These are phyloP conservation scores for Pilophorus perplexus DNA, from an alignment of 2,888 invertebrate species.

Conservation along the genomic window DNA sequence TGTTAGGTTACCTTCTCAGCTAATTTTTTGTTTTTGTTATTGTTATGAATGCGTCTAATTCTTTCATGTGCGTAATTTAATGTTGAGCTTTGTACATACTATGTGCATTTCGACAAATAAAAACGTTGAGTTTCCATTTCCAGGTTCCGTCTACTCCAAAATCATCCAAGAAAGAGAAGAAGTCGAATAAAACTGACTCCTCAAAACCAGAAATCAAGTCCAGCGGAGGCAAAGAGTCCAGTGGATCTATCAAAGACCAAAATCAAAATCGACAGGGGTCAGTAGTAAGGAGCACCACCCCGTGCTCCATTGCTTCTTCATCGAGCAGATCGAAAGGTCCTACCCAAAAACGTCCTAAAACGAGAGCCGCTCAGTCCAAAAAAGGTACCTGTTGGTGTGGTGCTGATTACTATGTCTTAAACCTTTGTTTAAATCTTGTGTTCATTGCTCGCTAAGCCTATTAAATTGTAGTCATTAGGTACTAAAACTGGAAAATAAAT, in stretches of 20 bases:
- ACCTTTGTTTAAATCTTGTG: background rate
- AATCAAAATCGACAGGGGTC: slow-evolving; percentile 22
- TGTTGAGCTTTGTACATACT: too few relatives aligned
- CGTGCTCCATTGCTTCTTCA: slow-evolving; percentile 62
- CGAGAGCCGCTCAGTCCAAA: slow-evolving; percentile 37
- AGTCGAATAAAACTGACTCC: background rate
- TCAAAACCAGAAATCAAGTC: background rate
- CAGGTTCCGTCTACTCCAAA: slow-evolving; percentile 11
- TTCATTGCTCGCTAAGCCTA: background rate
- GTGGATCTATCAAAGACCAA: slow-evolving; percentile 15
- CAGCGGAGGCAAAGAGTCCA: background rate
- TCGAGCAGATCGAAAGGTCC: slow-evolving; percentile 61
- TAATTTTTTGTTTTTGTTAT: too few relatives aligned
- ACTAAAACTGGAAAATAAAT: background rate
- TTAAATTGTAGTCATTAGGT: background rate
- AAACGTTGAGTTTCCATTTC: background rate
- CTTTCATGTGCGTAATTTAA: too few relatives aligned
- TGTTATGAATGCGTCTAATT: too few relatives aligned
- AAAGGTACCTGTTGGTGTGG: slow-evolving; percentile 31
- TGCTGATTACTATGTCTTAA: too few relatives aligned
- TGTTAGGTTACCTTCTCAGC: too few relatives aligned
- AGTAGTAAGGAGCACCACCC: slow-evolving; percentile 55
- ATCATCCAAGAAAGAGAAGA: slow-evolving; percentile 20
- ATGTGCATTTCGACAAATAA: too few relatives aligned
- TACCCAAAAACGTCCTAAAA: slow-evolving; percentile 33